phyloP scores from a whole-genome alignment of 2,797 vertebrate genomes.

The Orestias chungarensis region DNA sequence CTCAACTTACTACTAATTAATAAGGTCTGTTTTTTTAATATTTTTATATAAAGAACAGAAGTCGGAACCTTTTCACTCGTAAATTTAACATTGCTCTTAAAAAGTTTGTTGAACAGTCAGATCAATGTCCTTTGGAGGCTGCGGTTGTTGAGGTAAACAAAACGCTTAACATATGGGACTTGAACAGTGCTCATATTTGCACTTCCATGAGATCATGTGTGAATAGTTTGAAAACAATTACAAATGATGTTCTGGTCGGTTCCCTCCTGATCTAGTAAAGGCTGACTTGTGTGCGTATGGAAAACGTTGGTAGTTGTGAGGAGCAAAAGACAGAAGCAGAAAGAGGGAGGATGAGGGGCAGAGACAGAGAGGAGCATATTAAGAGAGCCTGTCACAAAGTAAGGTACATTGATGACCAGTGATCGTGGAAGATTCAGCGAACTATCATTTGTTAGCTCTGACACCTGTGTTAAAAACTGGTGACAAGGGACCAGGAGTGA shows the following conservation, averaged over 20 bases:
- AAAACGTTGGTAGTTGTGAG: background rate
- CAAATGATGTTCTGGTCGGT: background rate
- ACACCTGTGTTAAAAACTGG: constrained; percentile 61
- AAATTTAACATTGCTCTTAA: background rate
- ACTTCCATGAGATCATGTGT: background rate
- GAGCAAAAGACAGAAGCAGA: constrained; percentile 8
- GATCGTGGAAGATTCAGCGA: constrained; percentile 36
- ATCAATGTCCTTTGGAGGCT: background rate
- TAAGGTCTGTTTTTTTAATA: no score
- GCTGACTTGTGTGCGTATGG: constrained; percentile 26
- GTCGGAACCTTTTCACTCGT: no score
- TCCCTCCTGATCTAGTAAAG: constrained; percentile 10
- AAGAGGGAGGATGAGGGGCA: constrained; percentile 12
- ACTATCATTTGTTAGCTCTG: constrained; percentile 57
- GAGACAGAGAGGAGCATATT: constrained; percentile 35
- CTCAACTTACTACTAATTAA: background rate
- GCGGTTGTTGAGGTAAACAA: background rate
- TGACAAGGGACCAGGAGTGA: constrained; percentile 50
- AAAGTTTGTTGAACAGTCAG: background rate
- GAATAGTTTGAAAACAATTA: background rate
- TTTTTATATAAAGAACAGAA: background rate
- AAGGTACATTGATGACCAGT: constrained; percentile 58
- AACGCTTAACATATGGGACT: background rate
- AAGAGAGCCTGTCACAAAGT: constrained; percentile 52
- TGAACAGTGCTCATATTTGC: background rate